Conservation (phyloP, 2,888 invertebrate species). For the Gymnoscelis rufifasciata region DNA sequence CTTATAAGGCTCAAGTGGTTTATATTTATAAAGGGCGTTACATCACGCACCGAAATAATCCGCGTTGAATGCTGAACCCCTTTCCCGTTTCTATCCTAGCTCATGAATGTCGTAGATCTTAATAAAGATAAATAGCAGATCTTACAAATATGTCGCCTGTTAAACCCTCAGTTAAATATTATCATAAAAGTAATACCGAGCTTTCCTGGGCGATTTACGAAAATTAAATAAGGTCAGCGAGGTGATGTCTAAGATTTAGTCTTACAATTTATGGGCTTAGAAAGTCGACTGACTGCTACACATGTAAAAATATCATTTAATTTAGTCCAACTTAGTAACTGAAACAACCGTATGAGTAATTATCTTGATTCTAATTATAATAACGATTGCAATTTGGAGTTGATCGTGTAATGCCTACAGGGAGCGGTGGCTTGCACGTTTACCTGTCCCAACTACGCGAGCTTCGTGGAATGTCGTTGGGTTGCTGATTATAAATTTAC, state of each 20-base stretch:
- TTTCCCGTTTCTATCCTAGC: slow-evolving; percentile 36
- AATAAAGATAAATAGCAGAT: slow-evolving; percentile 60
- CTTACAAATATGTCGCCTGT: slow-evolving; percentile 33
- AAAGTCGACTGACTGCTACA: slow-evolving; percentile 39
- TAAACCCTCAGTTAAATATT: slow-evolving; percentile 40
- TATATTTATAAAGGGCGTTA: slow-evolving; percentile 31
- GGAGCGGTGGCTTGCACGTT: slow-evolving; percentile 26
- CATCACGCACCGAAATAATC: slow-evolving; percentile 40
- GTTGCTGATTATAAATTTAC: slow-evolving; percentile 65
- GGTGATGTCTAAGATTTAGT: slow-evolving; percentile 31
- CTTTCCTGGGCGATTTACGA: slow-evolving; percentile 30
- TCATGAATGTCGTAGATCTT: slow-evolving; percentile 47
- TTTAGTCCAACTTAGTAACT: too few species aligned
- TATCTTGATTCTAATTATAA: slow-evolving; percentile 30
- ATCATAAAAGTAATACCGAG: slow-evolving; percentile 38
- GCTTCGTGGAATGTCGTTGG: slow-evolving; percentile 63
- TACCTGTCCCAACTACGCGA: slow-evolving; percentile 47
- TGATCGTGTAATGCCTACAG: slow-evolving; percentile 25
- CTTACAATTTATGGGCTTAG: slow-evolving; percentile 34
- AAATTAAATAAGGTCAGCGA: slow-evolving; percentile 41
- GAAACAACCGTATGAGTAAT: slow-evolving; percentile 9
- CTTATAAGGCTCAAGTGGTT: slow-evolving; percentile 17
- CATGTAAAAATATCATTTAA: slow-evolving; percentile 15
- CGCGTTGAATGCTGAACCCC: slow-evolving; percentile 40
- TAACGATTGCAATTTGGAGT: slow-evolving; percentile 28